Evolutionary conservation across 2,113 vertebrate genomes (phyloP), one percentile per base, ranked within the genome.

Genomic region (Seriola dumerili): DNA sequence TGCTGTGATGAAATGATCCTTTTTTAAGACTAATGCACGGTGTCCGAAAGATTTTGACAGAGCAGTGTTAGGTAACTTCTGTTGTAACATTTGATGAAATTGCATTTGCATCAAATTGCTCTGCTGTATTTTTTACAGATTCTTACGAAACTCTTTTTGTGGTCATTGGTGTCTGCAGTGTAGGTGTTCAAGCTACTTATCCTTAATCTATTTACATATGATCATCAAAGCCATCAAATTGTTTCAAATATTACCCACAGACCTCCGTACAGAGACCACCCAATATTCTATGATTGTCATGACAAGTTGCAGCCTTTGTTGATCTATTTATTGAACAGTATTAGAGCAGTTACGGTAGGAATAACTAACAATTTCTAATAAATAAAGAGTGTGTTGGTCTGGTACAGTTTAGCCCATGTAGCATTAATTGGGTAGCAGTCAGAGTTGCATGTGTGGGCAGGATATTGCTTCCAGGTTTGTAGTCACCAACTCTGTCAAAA

Each of bases 391-490:
- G 34, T 74, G 57, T 68, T 71, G 66, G 58, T 70, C 78, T 81
- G 59, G 46, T 82, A 78, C 63, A 76, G 70, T 81, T 76, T 73
- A 89, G 70, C 72, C 71, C 69, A 59, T 82, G 78, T 87, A 85
- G 76, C 67, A 87, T 90, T 90, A 89, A 91, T 89, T 77, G 71
- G 78, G 73, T 79, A 82, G 75, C 82, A 76, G 83, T 81, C 57
- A 65, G 65, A 76, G 71, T 76, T 34, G 44, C 17, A 48, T 69
- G 87, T 89, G 90, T 89, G 89, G 86, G 89, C 88, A 86, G 90
- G 88, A 88, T 92, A 92, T 92, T 92, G 44, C 77, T 92, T 93
- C 90, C 93, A 90, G 91, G 89, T 86, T 88, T 83, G 3, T 44
- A 81, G 80, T 81, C 76, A 62, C 61, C 25, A 62, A 29, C 71